Percentiles rank a stretch among this genome's conserved stretches.
Conservation (phyloP, 2,797 vertebrate genomes). For the Lates japonicus region DNA sequence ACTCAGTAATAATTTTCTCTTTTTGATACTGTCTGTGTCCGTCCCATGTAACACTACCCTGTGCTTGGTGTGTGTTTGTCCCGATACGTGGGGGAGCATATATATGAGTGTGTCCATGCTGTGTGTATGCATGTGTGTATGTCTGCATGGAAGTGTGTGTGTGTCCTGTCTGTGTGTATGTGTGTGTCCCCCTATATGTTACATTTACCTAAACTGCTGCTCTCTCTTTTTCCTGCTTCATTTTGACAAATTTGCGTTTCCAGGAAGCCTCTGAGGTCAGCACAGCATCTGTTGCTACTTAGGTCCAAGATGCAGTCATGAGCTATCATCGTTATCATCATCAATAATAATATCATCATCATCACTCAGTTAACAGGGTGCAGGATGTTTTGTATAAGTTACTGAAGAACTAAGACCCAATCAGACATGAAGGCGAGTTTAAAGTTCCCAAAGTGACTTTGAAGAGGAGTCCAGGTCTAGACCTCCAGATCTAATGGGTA, state of each 20-base stretch:
- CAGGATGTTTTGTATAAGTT: constrained; percentile 86
- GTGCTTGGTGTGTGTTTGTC: constrained; percentile 18
- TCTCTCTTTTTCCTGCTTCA: constrained; percentile 87
- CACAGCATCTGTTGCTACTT: constrained; percentile 95
- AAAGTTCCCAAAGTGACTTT: constrained; percentile 82
- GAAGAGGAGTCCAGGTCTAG: constrained; percentile 67
- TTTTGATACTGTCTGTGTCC: constrained; percentile 29
- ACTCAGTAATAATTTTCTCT: not conserved
- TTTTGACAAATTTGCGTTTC: constrained; percentile 96
- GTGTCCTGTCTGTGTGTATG: constrained; percentile 21
- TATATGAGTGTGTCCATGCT: constrained; percentile 9
- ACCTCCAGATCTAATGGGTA: constrained; percentile 24
- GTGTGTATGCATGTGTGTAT: constrained; percentile 21
- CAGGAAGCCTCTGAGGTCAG: constrained; percentile 96
- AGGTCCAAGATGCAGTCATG: constrained; percentile 85
- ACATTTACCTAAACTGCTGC: constrained; percentile 89
- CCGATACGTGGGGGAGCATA: not conserved
- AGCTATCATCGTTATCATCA: too few species aligned
- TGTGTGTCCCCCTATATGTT: constrained; percentile 66
- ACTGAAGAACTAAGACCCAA: constrained; percentile 87
- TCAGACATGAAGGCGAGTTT: constrained; percentile 88
- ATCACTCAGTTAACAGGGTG: too few species aligned
- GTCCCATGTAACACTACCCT: constrained; percentile 43
- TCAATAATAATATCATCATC: too few species aligned
- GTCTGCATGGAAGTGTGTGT: constrained; percentile 8